Percentiles rank a stretch among this genome's conserved stretches.
These are phyloP conservation scores for Saxicola maurus DNA, from an alignment of 2,797 vertebrate species.

Conservation along the genomic window DNA sequence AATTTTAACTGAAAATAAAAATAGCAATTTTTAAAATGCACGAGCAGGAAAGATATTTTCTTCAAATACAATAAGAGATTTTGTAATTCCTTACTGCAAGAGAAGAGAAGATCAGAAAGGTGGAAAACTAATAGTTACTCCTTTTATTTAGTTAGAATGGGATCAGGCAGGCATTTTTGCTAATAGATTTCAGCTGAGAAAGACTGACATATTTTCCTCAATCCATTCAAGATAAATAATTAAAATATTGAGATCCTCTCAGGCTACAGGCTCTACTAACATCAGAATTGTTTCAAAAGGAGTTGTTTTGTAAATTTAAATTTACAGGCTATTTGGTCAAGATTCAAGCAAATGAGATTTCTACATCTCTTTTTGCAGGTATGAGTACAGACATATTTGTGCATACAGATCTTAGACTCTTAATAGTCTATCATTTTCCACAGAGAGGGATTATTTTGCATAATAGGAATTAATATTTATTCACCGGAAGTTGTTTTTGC, in stretches of 20 bases:
- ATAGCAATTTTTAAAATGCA: background rate
- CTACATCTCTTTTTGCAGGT: background rate
- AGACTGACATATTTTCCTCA: background rate
- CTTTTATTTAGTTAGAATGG: background rate
- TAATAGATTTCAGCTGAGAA: background rate
- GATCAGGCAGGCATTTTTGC: background rate
- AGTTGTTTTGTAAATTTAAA: background rate
- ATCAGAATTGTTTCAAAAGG: background rate
- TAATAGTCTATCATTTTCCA: background rate
- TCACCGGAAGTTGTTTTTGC: background rate
- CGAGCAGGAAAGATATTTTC: background rate
- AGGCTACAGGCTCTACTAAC: background rate
- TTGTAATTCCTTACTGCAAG: background rate
- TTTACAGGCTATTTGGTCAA: background rate
- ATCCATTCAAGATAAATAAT: background rate
- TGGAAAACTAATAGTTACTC: background rate
- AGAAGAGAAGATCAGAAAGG: background rate
- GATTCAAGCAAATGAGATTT: background rate
- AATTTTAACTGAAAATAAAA: background rate
- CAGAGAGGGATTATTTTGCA: background rate
- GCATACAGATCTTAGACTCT: background rate
- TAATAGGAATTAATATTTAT: background rate
- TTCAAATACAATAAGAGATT: background rate
- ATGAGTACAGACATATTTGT: background rate
- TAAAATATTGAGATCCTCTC: background rate